phyloP scores from a whole-genome alignment of 2,797 vertebrate species.

The Lacerta bilineata region DNA sequence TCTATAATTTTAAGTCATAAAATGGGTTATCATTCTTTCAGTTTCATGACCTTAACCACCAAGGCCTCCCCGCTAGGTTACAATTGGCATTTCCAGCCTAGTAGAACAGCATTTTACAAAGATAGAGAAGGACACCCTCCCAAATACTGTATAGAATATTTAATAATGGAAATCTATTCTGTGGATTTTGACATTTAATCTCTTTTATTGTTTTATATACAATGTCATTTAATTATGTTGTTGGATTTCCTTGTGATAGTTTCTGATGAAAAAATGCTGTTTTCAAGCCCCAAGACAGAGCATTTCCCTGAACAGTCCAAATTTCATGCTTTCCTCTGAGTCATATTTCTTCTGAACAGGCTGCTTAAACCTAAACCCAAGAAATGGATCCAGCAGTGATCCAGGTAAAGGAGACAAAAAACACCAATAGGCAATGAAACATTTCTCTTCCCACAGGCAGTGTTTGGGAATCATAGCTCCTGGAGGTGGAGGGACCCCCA shows the following conservation, averaged over 20 bases:
- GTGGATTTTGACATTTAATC: too few relatives aligned
- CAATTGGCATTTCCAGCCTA: constrained; percentile 48
- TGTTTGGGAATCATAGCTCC: background rate
- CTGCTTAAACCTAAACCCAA: too few relatives aligned
- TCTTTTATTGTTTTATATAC: too few relatives aligned
- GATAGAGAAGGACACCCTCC: background rate
- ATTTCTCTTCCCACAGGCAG: background rate
- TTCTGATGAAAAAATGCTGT: too few relatives aligned
- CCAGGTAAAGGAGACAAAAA: background rate
- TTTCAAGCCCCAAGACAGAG: too few relatives aligned
- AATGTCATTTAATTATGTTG: too few relatives aligned
- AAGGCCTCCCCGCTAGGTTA: constrained; percentile 42
- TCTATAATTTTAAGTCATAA: constrained; percentile 59
- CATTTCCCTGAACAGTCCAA: background rate
- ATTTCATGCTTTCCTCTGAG: background rate
- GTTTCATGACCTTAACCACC: constrained; percentile 49
- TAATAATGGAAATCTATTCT: too few relatives aligned
- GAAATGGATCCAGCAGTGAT: too few relatives aligned
- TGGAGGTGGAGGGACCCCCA: background rate
- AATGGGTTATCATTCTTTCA: constrained; percentile 44
- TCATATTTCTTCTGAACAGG: background rate
- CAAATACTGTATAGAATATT: too few relatives aligned
- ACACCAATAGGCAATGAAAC: background rate
- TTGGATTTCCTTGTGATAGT: too few relatives aligned
- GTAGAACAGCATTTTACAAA: background rate